Evolutionary conservation across 2,113 vertebrate species (phyloP).

Genomic region (Limanda limanda): DNA sequence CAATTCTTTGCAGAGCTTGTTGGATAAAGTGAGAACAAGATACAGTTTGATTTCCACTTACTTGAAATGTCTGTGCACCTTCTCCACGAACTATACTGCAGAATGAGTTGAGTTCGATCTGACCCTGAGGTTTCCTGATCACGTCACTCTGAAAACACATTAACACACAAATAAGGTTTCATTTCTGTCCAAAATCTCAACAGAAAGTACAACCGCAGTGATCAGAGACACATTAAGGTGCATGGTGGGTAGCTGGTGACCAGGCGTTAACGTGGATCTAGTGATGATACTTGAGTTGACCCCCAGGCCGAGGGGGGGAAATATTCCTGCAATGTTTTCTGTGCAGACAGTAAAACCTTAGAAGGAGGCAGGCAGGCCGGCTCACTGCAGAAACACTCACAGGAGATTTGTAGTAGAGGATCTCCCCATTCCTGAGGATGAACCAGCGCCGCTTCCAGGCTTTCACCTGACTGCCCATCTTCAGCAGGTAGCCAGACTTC

Average conservation of each 20-base stretch:
- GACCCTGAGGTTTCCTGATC: conserved; percentile 90
- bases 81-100: conserved; percentile 89
- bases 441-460: conserved; percentile 93
- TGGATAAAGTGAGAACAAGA: too few species aligned
- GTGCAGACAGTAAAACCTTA: not conserved
- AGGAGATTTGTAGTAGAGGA: conserved; percentile 92
- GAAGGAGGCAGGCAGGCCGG: not conserved
- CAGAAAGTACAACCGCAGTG: too few species aligned
- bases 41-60: conserved; percentile 52
- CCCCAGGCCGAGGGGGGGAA: not conserved
- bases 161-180: not conserved
- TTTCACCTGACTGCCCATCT: conserved; percentile 90
- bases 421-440: conserved; percentile 89
- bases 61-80: conserved; percentile 90
- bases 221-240: too few species aligned
- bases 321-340: not conserved
- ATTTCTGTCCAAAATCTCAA: not conserved
- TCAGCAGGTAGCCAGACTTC: conserved; percentile 91
- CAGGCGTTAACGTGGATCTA: not conserved
- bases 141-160: conserved; percentile 85
- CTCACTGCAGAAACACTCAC: conserved; percentile 79
- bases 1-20: too few species aligned
- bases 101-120: conserved; percentile 88
- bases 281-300: not conserved
- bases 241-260: too few species aligned